Base-by-base conservation (phyloP, 2,113 vertebrate genomes). In the Rhegmatorhina hoffmannsi region DNA sequence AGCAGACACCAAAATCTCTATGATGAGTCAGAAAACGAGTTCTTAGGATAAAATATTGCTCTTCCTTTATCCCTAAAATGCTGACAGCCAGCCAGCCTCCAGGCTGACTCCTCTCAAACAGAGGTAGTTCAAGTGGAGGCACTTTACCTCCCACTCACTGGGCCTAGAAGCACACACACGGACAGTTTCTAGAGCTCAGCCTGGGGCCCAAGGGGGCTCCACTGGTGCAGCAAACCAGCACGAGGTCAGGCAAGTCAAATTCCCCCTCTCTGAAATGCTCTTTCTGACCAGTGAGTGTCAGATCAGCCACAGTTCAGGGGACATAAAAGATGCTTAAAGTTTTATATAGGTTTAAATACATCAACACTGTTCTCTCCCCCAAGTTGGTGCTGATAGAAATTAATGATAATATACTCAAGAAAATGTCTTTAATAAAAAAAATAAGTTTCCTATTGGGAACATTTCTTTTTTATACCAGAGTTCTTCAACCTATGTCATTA, bases 151-250 rank as follows among this genome's bases (percentile, higher is more conserved):
- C 46, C 43, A 3, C 55, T 70, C 52, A 17, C 12, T 3, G 6
- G 19, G 55, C 14, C 16, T 28, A 18, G n/a, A 14, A 66, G 23
- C 24, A n/a, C 43, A 52, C 2, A 4, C 33, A 40, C 0, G 3
- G 18, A 31, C 11, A 53, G 13, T 43, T 87, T 70, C 31, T 66
- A n/a, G 17, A 53, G 43, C 28, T 56, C 55, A 77, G 44, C 25
- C 25, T 70, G 68, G 56, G n/a, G 23, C 33, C 43, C 29, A 31
- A 79, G 55, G 17, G 60, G 0, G 0, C 18, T 36, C 62, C 70
- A 25, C 34, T 64, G 66, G 62, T 38, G 29, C 31, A 56, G 33
- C 26, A 66, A 6, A 49, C 62, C 55, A 4, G 2, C 5, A 82
- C 34, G 33, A 64, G 52, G 64, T 64, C 44, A 56, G 36, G 25